Evolutionary conservation across 2,113 vertebrate genomes (phyloP).

Genomic region (Marmota monax): DNA sequence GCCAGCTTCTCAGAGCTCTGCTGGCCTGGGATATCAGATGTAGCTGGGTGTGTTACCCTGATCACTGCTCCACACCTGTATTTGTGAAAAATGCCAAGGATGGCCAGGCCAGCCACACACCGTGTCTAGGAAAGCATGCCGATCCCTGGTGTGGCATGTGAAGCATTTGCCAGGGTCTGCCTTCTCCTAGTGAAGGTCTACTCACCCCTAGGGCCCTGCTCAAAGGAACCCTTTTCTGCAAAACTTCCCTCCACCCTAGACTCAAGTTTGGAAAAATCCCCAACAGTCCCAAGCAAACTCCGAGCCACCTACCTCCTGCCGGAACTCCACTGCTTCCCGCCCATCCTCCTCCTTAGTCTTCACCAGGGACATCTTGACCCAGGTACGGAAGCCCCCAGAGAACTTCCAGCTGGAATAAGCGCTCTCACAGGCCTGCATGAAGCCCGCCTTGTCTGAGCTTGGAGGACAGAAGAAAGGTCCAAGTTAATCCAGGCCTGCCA

Average conservation of each 20-base stretch:
- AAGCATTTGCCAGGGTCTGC: neutral
- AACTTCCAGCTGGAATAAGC: slow-evolving; percentile 99
- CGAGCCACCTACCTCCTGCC: slow-evolving; percentile 93
- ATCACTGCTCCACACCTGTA: too few species aligned
- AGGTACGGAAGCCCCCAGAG: slow-evolving; percentile 98
- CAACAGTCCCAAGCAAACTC: fast-evolving
- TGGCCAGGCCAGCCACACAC: fast-evolving
- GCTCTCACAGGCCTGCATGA: slow-evolving; percentile 96
- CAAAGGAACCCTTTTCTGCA: neutral
- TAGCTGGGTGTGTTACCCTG: fast-evolving
- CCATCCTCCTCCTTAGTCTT: slow-evolving; percentile 94
- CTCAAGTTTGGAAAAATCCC: neutral
- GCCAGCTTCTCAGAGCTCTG: neutral
- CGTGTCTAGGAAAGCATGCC: fast-evolving
- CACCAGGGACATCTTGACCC: slow-evolving; percentile 99
- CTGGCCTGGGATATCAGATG: neutral
- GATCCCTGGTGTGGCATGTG: fast-evolving
- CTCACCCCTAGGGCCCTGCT: neutral
- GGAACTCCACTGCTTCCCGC: slow-evolving; percentile 93
- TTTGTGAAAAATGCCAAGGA: too few species aligned
- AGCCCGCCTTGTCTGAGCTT: slow-evolving; percentile 91
- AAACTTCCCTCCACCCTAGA: neutral
- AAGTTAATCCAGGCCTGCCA: neutral
- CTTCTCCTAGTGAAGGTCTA: too few species aligned
- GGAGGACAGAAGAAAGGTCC: neutral